phyloP scores from a whole-genome alignment of 2,888 invertebrate genomes.

The Eumerus sabulonum region DNA sequence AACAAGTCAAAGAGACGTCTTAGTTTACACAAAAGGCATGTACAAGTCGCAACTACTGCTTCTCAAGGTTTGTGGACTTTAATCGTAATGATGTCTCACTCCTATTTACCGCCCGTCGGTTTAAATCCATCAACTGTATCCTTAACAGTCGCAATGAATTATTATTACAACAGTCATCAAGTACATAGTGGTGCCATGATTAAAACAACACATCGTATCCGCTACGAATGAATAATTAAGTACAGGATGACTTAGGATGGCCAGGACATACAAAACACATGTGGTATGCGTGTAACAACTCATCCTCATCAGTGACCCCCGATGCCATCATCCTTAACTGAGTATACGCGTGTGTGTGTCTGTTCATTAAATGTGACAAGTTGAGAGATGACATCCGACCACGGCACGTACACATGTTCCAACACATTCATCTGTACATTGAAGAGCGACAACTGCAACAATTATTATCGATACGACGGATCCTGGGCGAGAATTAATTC shows the following conservation, averaged over 20 bases:
- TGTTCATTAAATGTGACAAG: slow-evolving; percentile 63
- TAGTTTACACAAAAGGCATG: too few species aligned
- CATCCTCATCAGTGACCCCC: slow-evolving; percentile 53
- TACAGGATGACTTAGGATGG: slow-evolving; percentile 18
- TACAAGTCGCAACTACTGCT: too few species aligned
- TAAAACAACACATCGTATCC: slow-evolving; percentile 68
- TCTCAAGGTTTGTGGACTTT: too few species aligned
- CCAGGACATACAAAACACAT: slow-evolving; percentile 8
- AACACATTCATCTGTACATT: slow-evolving; percentile 17
- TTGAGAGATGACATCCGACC: slow-evolving; percentile 46
- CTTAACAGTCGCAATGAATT: slow-evolving; percentile 54
- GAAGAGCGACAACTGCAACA: slow-evolving; percentile 40
- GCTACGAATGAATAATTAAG: slow-evolving; percentile 64
- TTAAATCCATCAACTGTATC: slow-evolving; percentile 6
- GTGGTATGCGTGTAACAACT: slow-evolving; percentile 1
- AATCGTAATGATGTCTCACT: too few species aligned
- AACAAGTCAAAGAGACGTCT: too few species aligned
- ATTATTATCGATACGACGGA: slow-evolving; percentile 64
- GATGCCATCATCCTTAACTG: slow-evolving; percentile 23
- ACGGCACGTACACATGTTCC: too few species aligned
- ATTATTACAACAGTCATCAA: slow-evolving; percentile 67
- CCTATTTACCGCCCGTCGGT: too few species aligned
- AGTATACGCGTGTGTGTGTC: slow-evolving; percentile 24
- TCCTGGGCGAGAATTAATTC: slow-evolving; percentile 54
- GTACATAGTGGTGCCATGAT: slow-evolving; percentile 58